Base-by-base conservation (phyloP, 2,888 invertebrate species). In the Lathronympha strigana region DNA sequence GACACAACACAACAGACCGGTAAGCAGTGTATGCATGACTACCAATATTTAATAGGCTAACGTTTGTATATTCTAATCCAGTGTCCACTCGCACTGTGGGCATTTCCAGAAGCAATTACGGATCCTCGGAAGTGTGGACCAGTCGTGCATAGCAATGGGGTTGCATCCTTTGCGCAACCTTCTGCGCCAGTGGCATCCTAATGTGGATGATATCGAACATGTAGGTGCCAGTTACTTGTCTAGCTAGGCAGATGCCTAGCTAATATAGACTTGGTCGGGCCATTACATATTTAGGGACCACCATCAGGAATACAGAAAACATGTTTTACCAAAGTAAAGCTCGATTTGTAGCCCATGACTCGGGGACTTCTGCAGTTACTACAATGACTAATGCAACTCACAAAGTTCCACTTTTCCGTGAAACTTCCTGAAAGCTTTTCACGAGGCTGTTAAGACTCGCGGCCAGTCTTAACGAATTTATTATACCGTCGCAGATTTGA, bases 31-130 rank as follows among this genome's bases (percentile, higher is more conserved):
- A 36, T 28, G 15, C 25, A 49, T 17, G 11, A 13, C 47, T 21
- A 21, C 21, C 17, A 25, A 50, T 38, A 19, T 40, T 51, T n/a
- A 51, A 61, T 21, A 51, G 40, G 21, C 25, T 25, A 50, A 19
- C 49, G 6, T 51, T 36, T 57, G 40, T 45, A 64, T 58, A 64
- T 64, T 64, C 51, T 45, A 64, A 60, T 15, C 23, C 25, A 51
- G 43, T 25, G 33, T 36, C 63, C 36, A 51, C 28, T 50, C 50
- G 51, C 55, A 50, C 45, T 13, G 47, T 17, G 40, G 58, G 51
- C 64, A 58, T 64, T 60, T 64, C 63, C 58, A 64, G 64, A 61
- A 61, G 60, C 66, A 61, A 61, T 61, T 66, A 60, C 66, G 36
- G 36, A 60, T 60, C 66, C 66, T 66, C 61, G 66, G 66, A 66